These are phyloP conservation scores for Chorisops tibialis DNA, from an alignment of 2,888 invertebrate genomes.

Conservation along the genomic window DNA sequence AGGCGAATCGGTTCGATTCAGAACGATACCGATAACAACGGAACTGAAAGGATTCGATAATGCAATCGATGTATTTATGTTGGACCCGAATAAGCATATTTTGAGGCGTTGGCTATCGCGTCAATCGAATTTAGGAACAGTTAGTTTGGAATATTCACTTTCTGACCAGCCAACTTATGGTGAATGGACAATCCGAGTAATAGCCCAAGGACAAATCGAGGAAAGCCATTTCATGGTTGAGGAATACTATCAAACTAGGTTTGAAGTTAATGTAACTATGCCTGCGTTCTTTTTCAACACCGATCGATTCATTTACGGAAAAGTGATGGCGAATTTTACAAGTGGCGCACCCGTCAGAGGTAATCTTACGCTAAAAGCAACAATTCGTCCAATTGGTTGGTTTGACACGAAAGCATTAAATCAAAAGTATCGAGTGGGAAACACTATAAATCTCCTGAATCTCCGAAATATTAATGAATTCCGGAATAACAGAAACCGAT, in stretches of 20 bases:
- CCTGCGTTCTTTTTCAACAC: constrained; percentile 90
- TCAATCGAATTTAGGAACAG: constrained; percentile 89
- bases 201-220: constrained; percentile 85
- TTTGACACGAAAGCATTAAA: constrained; percentile 58
- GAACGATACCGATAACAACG: constrained; percentile 89
- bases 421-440: constrained; percentile 54
- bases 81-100: constrained; percentile 83
- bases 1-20: constrained; percentile 82
- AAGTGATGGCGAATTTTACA: constrained; percentile 92
- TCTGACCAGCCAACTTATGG: constrained; percentile 91
- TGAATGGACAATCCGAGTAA: constrained; percentile 84
- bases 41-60: constrained; percentile 87
- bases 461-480: background rate
- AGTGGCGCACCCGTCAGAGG: constrained; percentile 88
- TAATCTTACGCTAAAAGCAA: constrained; percentile 81
- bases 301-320: constrained; percentile 78
- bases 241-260: constrained; percentile 92
- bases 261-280: constrained; percentile 93
- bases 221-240: constrained; percentile 83
- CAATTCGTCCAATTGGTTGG: constrained; percentile 66
- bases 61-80: constrained; percentile 86
- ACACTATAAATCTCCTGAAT: constrained; percentile 36
- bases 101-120: constrained; percentile 91
- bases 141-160: constrained; percentile 85
- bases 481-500: constrained; percentile 9